phyloP scores from a whole-genome alignment of 2,888 invertebrate species.

The Amblyteles armatorius region DNA sequence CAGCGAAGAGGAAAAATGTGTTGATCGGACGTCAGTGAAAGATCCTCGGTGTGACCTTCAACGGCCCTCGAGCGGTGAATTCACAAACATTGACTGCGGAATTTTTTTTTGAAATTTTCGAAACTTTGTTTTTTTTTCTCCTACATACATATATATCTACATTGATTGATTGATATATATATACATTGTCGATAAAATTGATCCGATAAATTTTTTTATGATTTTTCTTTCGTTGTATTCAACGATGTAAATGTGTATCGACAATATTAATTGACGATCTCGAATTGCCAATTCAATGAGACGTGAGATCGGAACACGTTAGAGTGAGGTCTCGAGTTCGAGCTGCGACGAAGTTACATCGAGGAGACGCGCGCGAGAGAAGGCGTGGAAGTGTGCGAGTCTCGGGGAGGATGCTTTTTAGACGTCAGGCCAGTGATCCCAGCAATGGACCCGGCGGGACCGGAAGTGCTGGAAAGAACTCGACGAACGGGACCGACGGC shows the following conservation, averaged over 20 bases:
- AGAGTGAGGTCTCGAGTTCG: slow-evolving; percentile 37
- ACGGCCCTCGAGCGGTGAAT: slow-evolving; percentile 6
- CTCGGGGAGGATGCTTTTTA: slow-evolving; percentile 77
- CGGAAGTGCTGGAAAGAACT: slow-evolving; percentile 71
- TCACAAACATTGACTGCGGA: neutral
- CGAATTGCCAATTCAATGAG: slow-evolving; percentile 35
- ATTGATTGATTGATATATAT: too few relatives aligned
- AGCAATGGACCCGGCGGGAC: slow-evolving; percentile 70
- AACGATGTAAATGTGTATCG: neutral
- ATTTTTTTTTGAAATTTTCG: neutral
- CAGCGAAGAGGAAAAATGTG: slow-evolving; percentile 8
- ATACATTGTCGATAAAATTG: neutral
- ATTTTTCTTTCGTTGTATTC: neutral
- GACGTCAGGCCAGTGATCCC: slow-evolving; percentile 80
- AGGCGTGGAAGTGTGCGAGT: slow-evolving; percentile 44
- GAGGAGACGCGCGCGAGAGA: slow-evolving; percentile 47
- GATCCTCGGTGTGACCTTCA: neutral
- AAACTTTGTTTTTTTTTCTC: neutral
- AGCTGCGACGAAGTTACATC: slow-evolving; percentile 54
- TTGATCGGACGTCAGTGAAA: slow-evolving; percentile 13
- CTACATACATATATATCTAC: neutral
- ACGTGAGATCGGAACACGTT: slow-evolving; percentile 32
- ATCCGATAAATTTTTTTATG: neutral
- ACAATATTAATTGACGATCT: neutral
- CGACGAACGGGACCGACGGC: slow-evolving; percentile 73